Base-by-base conservation (phyloP, 2,113 vertebrate species). In the Egretta garzetta region DNA sequence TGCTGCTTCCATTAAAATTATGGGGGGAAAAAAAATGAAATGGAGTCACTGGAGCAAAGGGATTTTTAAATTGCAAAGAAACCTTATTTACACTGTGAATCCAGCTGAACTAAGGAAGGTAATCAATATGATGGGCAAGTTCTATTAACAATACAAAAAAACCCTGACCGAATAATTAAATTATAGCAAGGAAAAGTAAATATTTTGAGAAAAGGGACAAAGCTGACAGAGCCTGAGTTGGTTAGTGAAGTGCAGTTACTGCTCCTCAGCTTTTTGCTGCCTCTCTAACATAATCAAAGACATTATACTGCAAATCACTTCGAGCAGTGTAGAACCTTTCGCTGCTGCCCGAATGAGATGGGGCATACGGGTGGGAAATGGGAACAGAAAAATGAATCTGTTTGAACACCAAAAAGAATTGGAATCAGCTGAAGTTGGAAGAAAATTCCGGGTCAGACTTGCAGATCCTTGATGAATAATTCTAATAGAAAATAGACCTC, bases 101-200 rank as follows among this genome's bases (percentile, higher is more conserved):
- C 77, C 76, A 92, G 63, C 74, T 93, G 84, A 80, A 94, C 80
- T 96, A 85, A 94, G 83, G 71, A 96, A 97, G 52, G 63, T 72
- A 95, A 94, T 98, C 96, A 95, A 97, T 97, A 94, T 24, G 10
- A 79, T 67, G 55, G 74, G 58, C 15, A 88, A 97, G 94, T 95
- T 96, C 92, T 95, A 62, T 97, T 96, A 97, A 84, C 82, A 67
- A 33, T 33, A 59, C 18, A 53, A 86, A 91, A 88, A 80, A 7
- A 4, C 6, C 28, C 41, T 80, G 75, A 90, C 66, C 12, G 7
- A 96, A 77, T 95, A 88, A 79, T 77, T 97, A 33, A 82, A 81
- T 16, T 76, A 33, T 49, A 90, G 50, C 14, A 68, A 84, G 80
- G 83, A 79, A 97, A 24, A 73, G 53, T 81, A 97, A 97, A 86